A percentile compares a stretch with the other conserved stretches of the same genome.
Evolutionary conservation across 2,888 invertebrate species (phyloP).

Genomic region (Diloba caeruleocephala): DNA sequence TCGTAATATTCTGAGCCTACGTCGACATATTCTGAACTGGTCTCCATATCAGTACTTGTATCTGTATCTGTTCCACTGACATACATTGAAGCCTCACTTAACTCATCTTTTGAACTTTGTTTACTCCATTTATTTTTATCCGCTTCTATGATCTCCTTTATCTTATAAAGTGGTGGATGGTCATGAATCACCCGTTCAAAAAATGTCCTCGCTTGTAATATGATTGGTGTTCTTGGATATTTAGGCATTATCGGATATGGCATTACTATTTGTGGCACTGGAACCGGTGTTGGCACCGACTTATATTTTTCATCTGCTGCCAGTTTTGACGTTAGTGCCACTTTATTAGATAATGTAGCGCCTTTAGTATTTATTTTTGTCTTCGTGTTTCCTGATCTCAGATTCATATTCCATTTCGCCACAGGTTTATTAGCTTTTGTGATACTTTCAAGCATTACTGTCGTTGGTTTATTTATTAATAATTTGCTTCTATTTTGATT

Average conservation of each 20-base stretch:
- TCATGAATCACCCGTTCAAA: conserved; percentile 76
- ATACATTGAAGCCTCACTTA: conserved; percentile 14
- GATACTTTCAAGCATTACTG: background rate
- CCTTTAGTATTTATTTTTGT: background rate
- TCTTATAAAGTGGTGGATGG: conserved; percentile 71
- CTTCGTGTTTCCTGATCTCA: background rate
- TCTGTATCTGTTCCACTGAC: conserved; percentile 7
- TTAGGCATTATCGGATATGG: conserved; percentile 28
- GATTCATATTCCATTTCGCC: background rate
- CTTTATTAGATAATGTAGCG: background rate
- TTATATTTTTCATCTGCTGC: background rate
- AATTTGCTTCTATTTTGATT: background rate
- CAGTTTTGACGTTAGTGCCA: conserved; percentile 1
- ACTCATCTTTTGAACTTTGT: conserved; percentile 16
- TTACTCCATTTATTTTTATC: conserved; percentile 45
- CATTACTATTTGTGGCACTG: conserved; percentile 10
- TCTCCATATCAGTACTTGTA: conserved; percentile 5
- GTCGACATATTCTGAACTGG: conserved; percentile 3
- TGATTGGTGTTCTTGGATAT: conserved; percentile 54
- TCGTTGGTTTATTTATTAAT: background rate
- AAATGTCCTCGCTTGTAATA: conserved; percentile 66
- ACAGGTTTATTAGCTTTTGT: background rate
- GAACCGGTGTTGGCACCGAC: background rate
- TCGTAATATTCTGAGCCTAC: conserved; percentile 12
- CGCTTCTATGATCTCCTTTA: conserved; percentile 60